Conservation (phyloP, 2,113 vertebrate genomes). For the Percopsis transmontana region DNA sequence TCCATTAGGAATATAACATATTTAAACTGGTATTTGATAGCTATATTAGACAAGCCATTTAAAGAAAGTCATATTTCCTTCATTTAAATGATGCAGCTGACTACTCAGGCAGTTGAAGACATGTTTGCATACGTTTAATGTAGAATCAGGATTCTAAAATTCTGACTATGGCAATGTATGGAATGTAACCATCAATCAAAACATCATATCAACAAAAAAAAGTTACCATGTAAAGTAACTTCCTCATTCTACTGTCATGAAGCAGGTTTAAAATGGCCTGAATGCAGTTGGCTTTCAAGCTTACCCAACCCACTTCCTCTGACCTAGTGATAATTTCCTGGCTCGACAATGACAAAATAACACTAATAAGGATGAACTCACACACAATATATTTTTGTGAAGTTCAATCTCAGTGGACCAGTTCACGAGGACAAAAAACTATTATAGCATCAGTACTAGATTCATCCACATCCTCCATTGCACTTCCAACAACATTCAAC, state of each 20-base stretch:
- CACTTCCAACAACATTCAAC: neutral
- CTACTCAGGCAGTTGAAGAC: neutral
- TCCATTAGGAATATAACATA: neutral
- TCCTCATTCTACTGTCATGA: conserved; percentile 18
- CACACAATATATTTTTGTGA: no score
- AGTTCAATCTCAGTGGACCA: no score
- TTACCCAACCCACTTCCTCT: neutral
- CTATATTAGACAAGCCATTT: neutral
- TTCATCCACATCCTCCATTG: neutral
- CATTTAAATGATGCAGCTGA: neutral
- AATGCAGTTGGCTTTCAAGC: neutral
- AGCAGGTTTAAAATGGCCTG: neutral
- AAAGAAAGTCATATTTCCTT: conserved; percentile 7
- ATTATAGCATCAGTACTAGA: no score
- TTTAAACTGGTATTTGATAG: conserved; percentile 7
- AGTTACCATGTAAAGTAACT: neutral
- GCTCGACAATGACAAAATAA: conserved; percentile 6
- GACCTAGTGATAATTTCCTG: conserved; percentile 23
- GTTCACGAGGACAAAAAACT: no score
- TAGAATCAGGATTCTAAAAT: no score
- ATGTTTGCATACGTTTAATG: neutral
- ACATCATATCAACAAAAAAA: no score
- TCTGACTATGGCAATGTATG: neutral
- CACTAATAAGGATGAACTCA: neutral
- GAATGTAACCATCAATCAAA: neutral